Conservation (phyloP, 2,797 vertebrate genomes). For the Gallirallus australis region DNA sequence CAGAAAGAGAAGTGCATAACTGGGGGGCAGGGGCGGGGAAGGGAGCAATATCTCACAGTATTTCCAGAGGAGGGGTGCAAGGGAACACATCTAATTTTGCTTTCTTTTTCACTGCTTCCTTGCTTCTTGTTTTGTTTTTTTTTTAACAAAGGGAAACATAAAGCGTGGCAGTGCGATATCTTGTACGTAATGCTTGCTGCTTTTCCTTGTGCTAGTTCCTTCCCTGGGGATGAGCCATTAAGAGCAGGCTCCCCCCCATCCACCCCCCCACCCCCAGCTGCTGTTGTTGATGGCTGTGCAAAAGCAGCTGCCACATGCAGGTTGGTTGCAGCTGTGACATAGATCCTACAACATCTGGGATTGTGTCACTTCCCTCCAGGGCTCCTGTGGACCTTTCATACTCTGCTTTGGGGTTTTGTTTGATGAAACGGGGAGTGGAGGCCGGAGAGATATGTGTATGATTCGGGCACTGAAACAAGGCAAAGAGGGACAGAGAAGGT, state of each 20-base stretch:
- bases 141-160: constrained; percentile 33
- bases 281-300: background rate
- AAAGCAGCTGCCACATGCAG: constrained; percentile 27
- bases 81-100: constrained; percentile 11
- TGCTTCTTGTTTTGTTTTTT: background rate
- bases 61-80: background rate
- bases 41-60: background rate
- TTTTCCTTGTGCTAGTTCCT: constrained; percentile 22
- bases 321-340: constrained; percentile 5
- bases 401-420: background rate
- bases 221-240: constrained; percentile 11
- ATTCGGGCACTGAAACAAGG: background rate
- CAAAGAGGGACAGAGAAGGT: background rate
- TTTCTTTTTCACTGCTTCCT: constrained; percentile 28
- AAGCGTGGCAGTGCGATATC: background rate
- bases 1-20: background rate
- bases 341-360: constrained; percentile 21
- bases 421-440: background rate
- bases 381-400: background rate
- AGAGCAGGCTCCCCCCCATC: constrained; percentile 26
- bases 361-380: constrained; percentile 30
- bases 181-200: background rate
- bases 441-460: background rate
- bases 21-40: rapidly evolving
- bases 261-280: constrained; percentile 21